Percentiles rank a stretch among this genome's conserved stretches.
Evolutionary conservation across 2,113 vertebrate genomes (phyloP).

Genomic region (Daboia siamensis): DNA sequence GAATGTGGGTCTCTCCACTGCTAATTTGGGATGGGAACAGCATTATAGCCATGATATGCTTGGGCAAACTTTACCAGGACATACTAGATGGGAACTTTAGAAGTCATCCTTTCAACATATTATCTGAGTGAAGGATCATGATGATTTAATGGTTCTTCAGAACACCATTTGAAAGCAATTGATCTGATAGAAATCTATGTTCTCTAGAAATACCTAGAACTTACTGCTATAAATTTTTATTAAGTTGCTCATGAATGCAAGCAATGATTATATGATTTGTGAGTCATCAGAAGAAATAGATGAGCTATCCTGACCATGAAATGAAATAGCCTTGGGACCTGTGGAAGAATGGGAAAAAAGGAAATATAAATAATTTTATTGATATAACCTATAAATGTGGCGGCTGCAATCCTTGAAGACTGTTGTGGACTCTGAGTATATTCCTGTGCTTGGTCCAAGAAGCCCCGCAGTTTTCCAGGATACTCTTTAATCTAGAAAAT

Average conservation of each 20-base stretch:
- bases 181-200: not conserved
- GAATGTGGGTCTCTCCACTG: not conserved
- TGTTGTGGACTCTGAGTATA: not conserved
- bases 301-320: conserved; percentile 6
- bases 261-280: not conserved
- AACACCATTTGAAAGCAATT: not conserved
- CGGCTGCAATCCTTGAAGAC: not conserved
- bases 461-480: conserved; percentile 19
- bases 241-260: not conserved
- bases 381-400: conserved; percentile 12
- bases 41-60: not conserved
- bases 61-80: not conserved
- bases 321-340: not conserved
- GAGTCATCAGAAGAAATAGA: not conserved
- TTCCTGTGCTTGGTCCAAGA: not conserved
- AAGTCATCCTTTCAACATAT: not conserved
- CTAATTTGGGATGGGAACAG: not conserved
- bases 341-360: not conserved
- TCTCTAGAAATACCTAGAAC: not conserved
- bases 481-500: conserved; percentile 11
- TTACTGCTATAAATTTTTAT: not conserved
- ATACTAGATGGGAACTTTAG: not conserved
- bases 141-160: not conserved
- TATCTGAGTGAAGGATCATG: too few relatives aligned
- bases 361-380: not conserved